Percentiles rank a stretch among this genome's conserved stretches.
Evolutionary conservation across 2,888 invertebrate species (phyloP).

Genomic region (Eulithis testata): DNA sequence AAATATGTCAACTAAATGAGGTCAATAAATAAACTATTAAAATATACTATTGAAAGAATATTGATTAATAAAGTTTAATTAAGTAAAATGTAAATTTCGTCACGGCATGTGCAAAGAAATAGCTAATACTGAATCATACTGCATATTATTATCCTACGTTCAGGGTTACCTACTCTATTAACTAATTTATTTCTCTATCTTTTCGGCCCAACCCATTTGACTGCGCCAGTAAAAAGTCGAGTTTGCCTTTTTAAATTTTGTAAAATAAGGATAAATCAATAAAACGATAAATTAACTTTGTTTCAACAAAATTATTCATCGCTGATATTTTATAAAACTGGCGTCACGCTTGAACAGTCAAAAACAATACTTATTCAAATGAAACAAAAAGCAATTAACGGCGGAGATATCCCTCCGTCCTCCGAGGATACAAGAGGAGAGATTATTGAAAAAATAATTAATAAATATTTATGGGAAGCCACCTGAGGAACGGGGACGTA

Average conservation of each 20-base stretch:
- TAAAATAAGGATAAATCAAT: conserved; percentile 52
- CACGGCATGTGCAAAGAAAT: no score
- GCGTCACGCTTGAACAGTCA: conserved; percentile 78
- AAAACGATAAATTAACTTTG: conserved; percentile 69
- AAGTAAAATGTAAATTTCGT: no score
- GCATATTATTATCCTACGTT: no score
- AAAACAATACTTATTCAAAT: conserved; percentile 85
- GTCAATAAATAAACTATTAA: no score
- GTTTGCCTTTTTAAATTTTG: conserved; percentile 12
- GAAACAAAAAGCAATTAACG: conserved; percentile 85
- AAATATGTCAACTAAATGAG: no score
- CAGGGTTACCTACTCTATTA: no score
- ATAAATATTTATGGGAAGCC: conserved; percentile 84
- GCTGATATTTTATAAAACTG: conserved; percentile 74
- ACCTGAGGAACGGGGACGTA: conserved; percentile 76
- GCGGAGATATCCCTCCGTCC: conserved; percentile 80
- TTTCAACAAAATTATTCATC: conserved; percentile 76
- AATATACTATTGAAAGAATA: no score
- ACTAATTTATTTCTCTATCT: no score
- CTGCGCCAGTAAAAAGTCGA: background rate
- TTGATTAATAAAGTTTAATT: no score
- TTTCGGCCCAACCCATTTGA: no score
- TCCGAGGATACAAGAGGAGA: conserved; percentile 77
- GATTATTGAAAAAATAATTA: conserved; percentile 85
- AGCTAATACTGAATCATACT: no score